These are phyloP conservation scores for Perca flavescens DNA, from an alignment of 2,113 vertebrate genomes.

Conservation along the genomic window DNA sequence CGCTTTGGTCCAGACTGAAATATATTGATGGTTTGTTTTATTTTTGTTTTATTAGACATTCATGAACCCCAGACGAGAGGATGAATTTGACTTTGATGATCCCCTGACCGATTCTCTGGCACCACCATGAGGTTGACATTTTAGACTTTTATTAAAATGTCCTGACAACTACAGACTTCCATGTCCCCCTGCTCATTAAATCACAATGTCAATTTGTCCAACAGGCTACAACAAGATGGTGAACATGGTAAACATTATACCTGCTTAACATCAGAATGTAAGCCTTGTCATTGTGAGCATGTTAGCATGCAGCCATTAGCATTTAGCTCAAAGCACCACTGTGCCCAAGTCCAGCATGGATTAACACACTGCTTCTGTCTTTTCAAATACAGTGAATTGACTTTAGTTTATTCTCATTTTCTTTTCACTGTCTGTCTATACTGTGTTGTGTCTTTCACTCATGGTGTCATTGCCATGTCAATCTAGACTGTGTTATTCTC, in stretches of 20 bases:
- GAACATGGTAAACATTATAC: neutral
- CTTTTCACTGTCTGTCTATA: neutral
- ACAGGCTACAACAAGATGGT: neutral
- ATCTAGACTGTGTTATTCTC: neutral
- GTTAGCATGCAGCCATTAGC: neutral
- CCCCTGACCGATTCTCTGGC: too few relatives aligned
- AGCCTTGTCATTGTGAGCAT: neutral
- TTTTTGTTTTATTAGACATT: too few relatives aligned
- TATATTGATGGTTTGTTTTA: too few relatives aligned
- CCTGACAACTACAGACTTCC: neutral
- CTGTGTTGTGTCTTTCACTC: neutral
- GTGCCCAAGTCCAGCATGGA: neutral
- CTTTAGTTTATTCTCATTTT: conserved; percentile 4
- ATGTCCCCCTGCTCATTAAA: neutral
- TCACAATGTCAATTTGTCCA: neutral
- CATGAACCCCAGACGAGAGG: neutral
- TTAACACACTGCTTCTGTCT: too few relatives aligned
- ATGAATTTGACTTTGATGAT: neutral
- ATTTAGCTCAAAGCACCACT: neutral
- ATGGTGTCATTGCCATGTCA: conserved; percentile 31
- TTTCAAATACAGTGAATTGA: conserved; percentile 1
- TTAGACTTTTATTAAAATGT: neutral
- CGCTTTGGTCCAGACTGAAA: neutral
- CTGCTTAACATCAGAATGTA: neutral
- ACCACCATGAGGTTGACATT: neutral